Evolutionary conservation across 2,113 vertebrate genomes (phyloP).

Genomic region (Motacilla tschutschensis): DNA sequence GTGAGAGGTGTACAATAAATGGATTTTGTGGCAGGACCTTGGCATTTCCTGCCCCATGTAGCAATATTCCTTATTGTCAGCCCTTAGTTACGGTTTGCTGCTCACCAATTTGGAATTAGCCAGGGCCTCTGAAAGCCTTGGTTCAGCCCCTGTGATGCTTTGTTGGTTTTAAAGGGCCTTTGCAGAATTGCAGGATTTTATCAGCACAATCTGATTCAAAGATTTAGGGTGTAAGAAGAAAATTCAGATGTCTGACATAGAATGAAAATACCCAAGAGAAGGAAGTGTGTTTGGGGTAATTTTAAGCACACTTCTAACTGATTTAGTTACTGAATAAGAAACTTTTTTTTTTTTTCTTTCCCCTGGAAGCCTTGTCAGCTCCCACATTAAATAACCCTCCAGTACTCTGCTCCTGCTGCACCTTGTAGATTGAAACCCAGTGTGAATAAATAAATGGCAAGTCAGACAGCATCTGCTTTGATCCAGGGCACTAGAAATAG

Average conservation of each 20-base stretch:
- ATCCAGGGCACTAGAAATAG: constrained; percentile 17
- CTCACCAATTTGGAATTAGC: not conserved
- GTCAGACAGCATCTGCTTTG: constrained; percentile 35
- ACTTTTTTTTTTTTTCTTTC: not conserved
- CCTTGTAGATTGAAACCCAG: not conserved
- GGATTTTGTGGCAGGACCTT: not conserved
- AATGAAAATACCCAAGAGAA: not conserved
- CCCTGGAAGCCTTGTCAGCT: not conserved
- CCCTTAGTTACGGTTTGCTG: not conserved
- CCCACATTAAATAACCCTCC: not conserved
- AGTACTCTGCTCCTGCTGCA: not conserved
- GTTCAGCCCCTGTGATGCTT: not conserved
- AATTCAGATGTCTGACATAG: not conserved
- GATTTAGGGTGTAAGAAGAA: not conserved
- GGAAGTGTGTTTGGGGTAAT: not conserved
- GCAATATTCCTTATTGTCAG: not conserved
- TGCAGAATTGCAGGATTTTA: not conserved
- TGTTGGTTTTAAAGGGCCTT: not conserved
- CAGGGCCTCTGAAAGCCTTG: not conserved
- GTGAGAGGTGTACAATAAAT: not conserved
- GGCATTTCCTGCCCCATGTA: not conserved
- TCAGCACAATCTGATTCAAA: not conserved
- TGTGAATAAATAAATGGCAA: constrained; percentile 41
- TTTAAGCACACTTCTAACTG: not conserved
- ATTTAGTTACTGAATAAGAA: not conserved